phyloP scores from a whole-genome alignment of 2,888 invertebrate genomes.

The Diarsia mendica region DNA sequence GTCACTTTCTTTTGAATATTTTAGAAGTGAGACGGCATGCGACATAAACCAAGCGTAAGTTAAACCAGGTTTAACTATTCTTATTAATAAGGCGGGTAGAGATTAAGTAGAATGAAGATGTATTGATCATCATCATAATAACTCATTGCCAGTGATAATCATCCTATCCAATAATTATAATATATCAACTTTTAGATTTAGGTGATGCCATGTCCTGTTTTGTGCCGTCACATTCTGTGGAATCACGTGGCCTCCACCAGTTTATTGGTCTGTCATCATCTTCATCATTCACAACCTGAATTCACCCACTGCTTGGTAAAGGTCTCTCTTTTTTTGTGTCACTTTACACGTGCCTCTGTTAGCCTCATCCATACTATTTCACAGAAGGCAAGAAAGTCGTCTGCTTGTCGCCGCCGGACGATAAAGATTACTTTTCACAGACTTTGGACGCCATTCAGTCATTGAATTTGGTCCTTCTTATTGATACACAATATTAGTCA shows the following conservation, averaged over 20 bases:
- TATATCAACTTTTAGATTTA: not conserved
- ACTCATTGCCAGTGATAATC: too few species aligned
- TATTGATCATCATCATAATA: not conserved
- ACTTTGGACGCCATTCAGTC: not conserved
- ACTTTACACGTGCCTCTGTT: not conserved
- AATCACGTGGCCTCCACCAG: not conserved
- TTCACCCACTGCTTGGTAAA: not conserved
- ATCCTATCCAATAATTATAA: not conserved
- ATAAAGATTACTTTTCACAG: not conserved
- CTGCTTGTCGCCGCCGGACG: not conserved
- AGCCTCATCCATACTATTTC: not conserved
- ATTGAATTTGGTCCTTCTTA: not conserved
- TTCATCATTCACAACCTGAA: not conserved
- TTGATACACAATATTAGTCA: not conserved
- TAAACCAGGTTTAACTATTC: too few species aligned
- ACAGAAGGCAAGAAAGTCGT: not conserved
- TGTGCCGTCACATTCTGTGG: not conserved
- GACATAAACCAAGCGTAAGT: too few species aligned
- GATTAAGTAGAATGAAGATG: not conserved
- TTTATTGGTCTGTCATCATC: not conserved
- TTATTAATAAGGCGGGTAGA: too few species aligned
- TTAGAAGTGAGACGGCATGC: too few species aligned
- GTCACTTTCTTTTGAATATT: too few species aligned
- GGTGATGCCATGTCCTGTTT: not conserved
- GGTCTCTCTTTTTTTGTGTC: not conserved